phyloP scores from a whole-genome alignment of 1,140 invertebrate species.

The Saxidomus purpurata region DNA sequence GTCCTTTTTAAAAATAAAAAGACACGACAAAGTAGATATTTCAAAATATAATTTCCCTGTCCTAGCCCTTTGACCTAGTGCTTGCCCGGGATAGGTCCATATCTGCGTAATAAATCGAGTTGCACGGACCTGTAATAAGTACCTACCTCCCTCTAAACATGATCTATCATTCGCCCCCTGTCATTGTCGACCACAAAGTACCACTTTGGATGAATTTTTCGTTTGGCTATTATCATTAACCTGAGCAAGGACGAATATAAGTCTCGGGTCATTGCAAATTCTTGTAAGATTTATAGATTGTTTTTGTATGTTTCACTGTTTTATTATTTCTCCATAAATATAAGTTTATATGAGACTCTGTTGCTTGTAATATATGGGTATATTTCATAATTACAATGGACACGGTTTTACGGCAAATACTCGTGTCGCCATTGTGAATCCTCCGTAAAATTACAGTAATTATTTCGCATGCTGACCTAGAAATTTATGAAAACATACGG shows the following conservation, averaged over 20 bases:
- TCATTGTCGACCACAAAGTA: slow-evolving; percentile 60
- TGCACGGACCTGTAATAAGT: slow-evolving; percentile 27
- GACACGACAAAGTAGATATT: neutral
- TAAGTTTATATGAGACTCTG: neutral
- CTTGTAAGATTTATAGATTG: slow-evolving; percentile 33
- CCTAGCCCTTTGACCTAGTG: slow-evolving; percentile 39
- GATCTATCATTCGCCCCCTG: slow-evolving; percentile 64
- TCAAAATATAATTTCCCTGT: slow-evolving; percentile 11
- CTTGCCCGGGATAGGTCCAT: slow-evolving; percentile 5
- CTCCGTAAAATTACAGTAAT: no score
- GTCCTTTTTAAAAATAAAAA: neutral
- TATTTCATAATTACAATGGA: slow-evolving; percentile 26
- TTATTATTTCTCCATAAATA: slow-evolving; percentile 32
- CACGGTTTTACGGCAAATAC: neutral
- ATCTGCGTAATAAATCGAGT: slow-evolving; percentile 55
- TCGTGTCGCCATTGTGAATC: neutral
- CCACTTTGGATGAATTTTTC: slow-evolving; percentile 18
- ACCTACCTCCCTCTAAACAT: slow-evolving; percentile 34
- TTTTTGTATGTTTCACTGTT: neutral
- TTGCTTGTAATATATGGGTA: neutral
- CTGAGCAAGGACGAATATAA: slow-evolving; percentile 11
- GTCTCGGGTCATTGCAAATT: slow-evolving; percentile 32
- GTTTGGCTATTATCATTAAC: slow-evolving; percentile 56
- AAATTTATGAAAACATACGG: no score
- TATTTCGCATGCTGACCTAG: no score